Evolutionary conservation across 1,140 invertebrate genomes (phyloP).

Genomic region (Orchestia grillus): DNA sequence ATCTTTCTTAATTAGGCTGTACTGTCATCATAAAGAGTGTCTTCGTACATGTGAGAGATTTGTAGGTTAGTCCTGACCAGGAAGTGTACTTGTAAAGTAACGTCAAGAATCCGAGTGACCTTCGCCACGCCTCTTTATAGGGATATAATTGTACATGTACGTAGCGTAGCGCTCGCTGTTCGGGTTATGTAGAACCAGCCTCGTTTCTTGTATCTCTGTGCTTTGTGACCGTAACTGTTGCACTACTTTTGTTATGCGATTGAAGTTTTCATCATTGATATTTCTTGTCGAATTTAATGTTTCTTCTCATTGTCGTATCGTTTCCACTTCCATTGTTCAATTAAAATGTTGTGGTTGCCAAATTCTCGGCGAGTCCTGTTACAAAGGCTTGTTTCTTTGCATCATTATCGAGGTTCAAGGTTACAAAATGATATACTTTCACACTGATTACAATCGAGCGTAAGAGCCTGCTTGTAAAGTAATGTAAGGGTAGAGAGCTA

Average conservation of each 20-base stretch:
- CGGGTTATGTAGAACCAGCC: not conserved
- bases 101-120: not conserved
- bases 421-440: not conserved
- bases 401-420: not conserved
- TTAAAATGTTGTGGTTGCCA: no score
- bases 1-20: not conserved
- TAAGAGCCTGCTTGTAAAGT: not conserved
- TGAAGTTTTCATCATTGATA: not conserved
- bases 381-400: no score
- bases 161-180: not conserved
- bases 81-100: constrained; percentile 1
- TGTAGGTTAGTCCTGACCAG: not conserved
- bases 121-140: not conserved
- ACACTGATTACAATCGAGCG: not conserved
- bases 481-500: no score
- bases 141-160: not conserved
- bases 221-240: not conserved
- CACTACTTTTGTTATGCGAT: not conserved
- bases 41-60: not conserved
- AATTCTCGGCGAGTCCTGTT: no score
- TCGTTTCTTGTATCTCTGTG: not conserved
- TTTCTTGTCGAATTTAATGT: not conserved
- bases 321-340: no score
- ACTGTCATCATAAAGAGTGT: not conserved
- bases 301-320: not conserved